These are phyloP conservation scores for Leptarthrus brevirostris DNA, from an alignment of 2,888 invertebrate genomes.

Conservation along the genomic window DNA sequence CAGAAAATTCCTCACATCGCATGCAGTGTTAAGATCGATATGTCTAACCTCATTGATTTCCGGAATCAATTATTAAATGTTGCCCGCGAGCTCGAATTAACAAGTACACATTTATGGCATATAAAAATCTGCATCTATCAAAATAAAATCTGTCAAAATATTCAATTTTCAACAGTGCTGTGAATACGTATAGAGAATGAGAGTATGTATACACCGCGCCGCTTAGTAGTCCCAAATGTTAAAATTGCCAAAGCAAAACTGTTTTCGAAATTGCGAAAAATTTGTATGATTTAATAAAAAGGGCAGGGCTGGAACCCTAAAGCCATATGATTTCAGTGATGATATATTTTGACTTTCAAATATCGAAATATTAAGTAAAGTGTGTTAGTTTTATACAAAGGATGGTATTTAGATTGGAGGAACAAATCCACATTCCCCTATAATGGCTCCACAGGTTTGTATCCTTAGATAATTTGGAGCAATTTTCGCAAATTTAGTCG, in stretches of 20 bases:
- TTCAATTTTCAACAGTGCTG: conserved; percentile 88
- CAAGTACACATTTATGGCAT: conserved; percentile 92
- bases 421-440: conserved; percentile 93
- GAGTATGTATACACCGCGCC: conserved; percentile 95
- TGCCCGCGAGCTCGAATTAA: conserved; percentile 73
- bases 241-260: conserved; percentile 86
- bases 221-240: conserved; percentile 94
- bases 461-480: no score
- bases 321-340: conserved; percentile 80
- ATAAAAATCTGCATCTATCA: conserved; percentile 92
- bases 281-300: conserved; percentile 82
- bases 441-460: conserved; percentile 93
- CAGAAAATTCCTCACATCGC: conserved; percentile 94
- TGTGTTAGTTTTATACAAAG: background rate
- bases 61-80: conserved; percentile 75
- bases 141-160: conserved; percentile 77
- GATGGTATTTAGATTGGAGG: conserved; percentile 83
- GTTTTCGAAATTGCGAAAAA: conserved; percentile 87
- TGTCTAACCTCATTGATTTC: conserved; percentile 80
- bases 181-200: conserved; percentile 86
- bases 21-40: conserved; percentile 92
- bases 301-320: conserved; percentile 80
- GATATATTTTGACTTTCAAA: conserved; percentile 98
- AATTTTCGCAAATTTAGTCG: no score
- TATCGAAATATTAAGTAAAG: conserved; percentile 88